These are phyloP conservation scores for Sesamia nonagrioides DNA, from an alignment of 1,140 invertebrate genomes.

Conservation along the genomic window DNA sequence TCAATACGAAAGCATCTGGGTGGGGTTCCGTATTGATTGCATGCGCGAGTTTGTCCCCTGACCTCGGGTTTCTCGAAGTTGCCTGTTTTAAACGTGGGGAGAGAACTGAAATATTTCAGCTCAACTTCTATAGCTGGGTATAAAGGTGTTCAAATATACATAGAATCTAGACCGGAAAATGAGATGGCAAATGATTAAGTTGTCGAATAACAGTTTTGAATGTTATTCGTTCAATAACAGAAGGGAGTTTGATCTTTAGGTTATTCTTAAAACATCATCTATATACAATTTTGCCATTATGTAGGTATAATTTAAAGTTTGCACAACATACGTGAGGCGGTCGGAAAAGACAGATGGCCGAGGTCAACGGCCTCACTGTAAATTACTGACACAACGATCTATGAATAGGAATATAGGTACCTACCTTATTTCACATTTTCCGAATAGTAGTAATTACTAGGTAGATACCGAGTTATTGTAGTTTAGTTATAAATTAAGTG, in stretches of 20 bases:
- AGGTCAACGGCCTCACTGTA: conserved; percentile 68
- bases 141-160: conserved; percentile 46
- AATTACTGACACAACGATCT: conserved; percentile 66
- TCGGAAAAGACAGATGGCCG: conserved; percentile 56
- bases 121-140: conserved; percentile 59
- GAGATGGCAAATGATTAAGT: not conserved
- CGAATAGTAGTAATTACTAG: not conserved
- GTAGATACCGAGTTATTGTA: not conserved
- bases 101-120: conserved; percentile 72
- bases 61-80: conserved; percentile 58
- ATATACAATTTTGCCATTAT: conserved; percentile 5
- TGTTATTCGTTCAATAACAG: not conserved
- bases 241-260: not conserved
- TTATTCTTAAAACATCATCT: not conserved
- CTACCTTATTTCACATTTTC: conserved; percentile 15
- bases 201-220: not conserved
- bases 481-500: too few relatives aligned
- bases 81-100: conserved; percentile 67
- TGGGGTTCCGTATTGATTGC: conserved; percentile 81
- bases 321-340: conserved; percentile 37
- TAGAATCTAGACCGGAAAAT: conserved; percentile 61
- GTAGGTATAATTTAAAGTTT: conserved; percentile 17
- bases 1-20: conserved; percentile 53
- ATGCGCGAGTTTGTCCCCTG: conserved; percentile 71
- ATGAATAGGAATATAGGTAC: conserved; percentile 51